A percentile compares a stretch with the other conserved stretches of the same genome.
phyloP scores from a whole-genome alignment of 2,113 vertebrate species.

The Coryphaenoides rupestris region DNA sequence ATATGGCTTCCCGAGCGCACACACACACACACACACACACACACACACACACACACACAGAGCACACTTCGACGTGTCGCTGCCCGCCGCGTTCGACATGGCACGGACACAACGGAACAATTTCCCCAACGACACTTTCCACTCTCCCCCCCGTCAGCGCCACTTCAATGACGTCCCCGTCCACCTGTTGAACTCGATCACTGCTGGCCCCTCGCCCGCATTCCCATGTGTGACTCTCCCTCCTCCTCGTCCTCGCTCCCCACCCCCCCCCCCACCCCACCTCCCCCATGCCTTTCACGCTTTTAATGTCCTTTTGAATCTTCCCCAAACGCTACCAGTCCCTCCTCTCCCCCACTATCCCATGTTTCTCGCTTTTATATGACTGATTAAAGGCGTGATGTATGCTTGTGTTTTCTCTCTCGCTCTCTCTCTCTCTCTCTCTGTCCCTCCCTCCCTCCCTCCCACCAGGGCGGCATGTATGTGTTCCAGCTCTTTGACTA shows the following conservation, averaged over 20 bases:
- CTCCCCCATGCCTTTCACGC: slow-evolving; percentile 3
- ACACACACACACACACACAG: too few species aligned
- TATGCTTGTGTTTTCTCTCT: slow-evolving; percentile 8
- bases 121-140: slow-evolving; percentile 59
- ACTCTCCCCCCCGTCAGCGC: slow-evolving; percentile 46
- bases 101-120: slow-evolving; percentile 43
- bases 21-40: too few species aligned
- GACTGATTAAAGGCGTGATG: background rate
- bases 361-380: slow-evolving; percentile 13
- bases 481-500: slow-evolving; percentile 99
- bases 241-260: too few species aligned
- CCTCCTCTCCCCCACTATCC: background rate
- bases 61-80: too few species aligned
- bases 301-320: too few species aligned
- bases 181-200: slow-evolving; percentile 67
- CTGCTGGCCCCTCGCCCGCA: slow-evolving; percentile 49
- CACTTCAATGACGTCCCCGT: slow-evolving; percentile 42
- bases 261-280: too few species aligned
- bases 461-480: slow-evolving; percentile 95
- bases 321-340: too few species aligned
- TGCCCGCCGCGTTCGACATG: too few species aligned
- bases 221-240: slow-evolving; percentile 22
- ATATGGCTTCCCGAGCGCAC: slow-evolving; percentile 44
- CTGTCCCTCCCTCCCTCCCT: slow-evolving; percentile 19
- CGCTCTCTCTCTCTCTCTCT: background rate